Base-by-base conservation (phyloP, 1,140 invertebrate genomes). In the Procambarus clarkii region DNA sequence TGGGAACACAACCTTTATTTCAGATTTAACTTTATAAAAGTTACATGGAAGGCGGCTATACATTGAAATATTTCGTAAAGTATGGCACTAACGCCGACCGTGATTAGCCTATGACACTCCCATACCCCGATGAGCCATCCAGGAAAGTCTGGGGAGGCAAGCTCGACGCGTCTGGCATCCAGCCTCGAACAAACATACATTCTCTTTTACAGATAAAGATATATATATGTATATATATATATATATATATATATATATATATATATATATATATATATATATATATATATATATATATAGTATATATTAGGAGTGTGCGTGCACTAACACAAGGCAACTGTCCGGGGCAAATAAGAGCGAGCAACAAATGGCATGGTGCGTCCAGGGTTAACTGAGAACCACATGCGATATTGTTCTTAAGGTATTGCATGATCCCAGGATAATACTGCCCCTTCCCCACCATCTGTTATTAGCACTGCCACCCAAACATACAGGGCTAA, bases 181-280 rank as follows among this genome's bases (percentile, higher is more conserved):
- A n/a, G n/a, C n/a, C n/a, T n/a, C n/a, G n/a, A n/a, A n/a, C n/a
- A n/a, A n/a, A n/a, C n/a, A n/a, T n/a, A n/a, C n/a, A n/a, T n/a
- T n/a, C n/a, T n/a, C n/a, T n/a, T n/a, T n/a, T 58, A 82, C 60
- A 50, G 2, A 82, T 50, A 54, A 21, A 50, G 50, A 81, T 81
- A 81, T 81, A 81, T 81, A 81, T 81, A 60, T 44, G 64, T 82
- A 82, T 82, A 82, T 82, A 82, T 82, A 58, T 82, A 82, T 82
- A 60, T 82, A 60, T 60, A 82, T 82, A 60, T 82, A 50, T 79
- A 79, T 48, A 79, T 79, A 79, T 79, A 79, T 79, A 79, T 79
- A 79, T 48, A 48, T 46, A 79, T 46, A 79, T 46, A 79, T 48
- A 79, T 18, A n/a, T 79, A 48, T 79, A 79, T 48, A 79, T 79